phyloP scores from a whole-genome alignment of 2,113 vertebrate genomes.

The Apeltes quadracus region DNA sequence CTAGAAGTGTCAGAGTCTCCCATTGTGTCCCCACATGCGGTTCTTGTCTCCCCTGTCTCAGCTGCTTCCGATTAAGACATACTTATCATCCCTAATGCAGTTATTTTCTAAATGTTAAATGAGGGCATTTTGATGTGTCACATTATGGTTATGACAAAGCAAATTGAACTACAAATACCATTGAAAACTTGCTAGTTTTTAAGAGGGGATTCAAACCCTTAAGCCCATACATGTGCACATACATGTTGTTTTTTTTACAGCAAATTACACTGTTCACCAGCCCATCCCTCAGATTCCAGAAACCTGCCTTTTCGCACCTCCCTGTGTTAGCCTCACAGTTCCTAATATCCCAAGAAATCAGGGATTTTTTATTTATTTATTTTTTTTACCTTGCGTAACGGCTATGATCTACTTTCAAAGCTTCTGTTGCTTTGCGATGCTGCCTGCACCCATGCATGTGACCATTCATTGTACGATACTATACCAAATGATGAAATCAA shows the following conservation, averaged over 20 bases:
- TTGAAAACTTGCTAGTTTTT: background rate
- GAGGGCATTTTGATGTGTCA: background rate
- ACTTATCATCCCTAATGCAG: constrained; percentile 49
- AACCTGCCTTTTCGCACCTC: background rate
- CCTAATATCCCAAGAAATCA: constrained; percentile 5
- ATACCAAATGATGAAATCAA: constrained; percentile 3
- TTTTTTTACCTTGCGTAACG: background rate
- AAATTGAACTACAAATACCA: background rate
- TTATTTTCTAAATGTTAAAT: background rate
- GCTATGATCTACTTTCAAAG: background rate
- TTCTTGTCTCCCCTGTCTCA: constrained; percentile 33
- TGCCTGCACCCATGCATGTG: background rate
- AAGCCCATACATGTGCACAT: background rate
- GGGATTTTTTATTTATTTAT: background rate
- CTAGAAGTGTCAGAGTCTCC: constrained; percentile 26
- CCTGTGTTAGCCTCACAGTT: background rate
- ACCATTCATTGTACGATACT: background rate
- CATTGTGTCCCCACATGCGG: constrained; percentile 31
- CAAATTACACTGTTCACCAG: background rate
- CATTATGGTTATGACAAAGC: background rate
- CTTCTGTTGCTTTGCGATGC: background rate
- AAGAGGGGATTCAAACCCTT: background rate
- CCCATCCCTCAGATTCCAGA: background rate
- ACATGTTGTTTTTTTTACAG: background rate
- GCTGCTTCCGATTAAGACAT: constrained; percentile 54